Percentiles rank a stretch among this genome's conserved stretches.
phyloP scores from a whole-genome alignment of 2,888 invertebrate genomes.

The Synergus japonicus region DNA sequence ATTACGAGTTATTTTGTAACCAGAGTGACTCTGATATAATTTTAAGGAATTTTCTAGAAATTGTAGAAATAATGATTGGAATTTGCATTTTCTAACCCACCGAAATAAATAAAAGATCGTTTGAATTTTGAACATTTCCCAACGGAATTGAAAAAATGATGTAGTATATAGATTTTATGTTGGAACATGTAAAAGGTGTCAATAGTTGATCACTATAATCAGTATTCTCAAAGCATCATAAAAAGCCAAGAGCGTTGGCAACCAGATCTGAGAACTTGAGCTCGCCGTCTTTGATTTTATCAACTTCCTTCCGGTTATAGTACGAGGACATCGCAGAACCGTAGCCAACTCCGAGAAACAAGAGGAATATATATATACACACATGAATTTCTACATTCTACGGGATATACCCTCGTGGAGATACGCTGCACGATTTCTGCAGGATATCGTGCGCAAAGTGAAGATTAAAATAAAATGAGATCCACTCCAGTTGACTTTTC shows the following conservation, averaged over 20 bases:
- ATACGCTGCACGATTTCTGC: constrained; percentile 35
- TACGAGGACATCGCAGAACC: constrained; percentile 31
- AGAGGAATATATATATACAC: constrained; percentile 10
- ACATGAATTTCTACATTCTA: neutral
- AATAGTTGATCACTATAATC: constrained; percentile 10
- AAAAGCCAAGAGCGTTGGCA: constrained; percentile 12
- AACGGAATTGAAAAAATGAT: no score
- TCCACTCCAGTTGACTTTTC: constrained; percentile 26
- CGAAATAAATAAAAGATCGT: no score
- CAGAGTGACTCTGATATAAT: no score
- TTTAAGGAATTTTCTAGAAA: no score
- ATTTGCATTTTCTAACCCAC: no score
- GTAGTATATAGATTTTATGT: neutral
- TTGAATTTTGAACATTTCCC: no score
- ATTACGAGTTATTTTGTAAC: no score
- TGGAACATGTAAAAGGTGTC: constrained; percentile 2
- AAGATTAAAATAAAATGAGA: constrained; percentile 22
- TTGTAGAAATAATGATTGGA: no score
- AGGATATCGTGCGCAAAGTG: constrained; percentile 18
- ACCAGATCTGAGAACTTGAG: constrained; percentile 21
- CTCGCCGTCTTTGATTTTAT: constrained; percentile 53
- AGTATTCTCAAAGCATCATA: constrained; percentile 1
- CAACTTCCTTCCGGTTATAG: constrained; percentile 56
- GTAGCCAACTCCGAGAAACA: constrained; percentile 14
- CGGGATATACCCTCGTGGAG: constrained; percentile 28